These are phyloP conservation scores for Lepilemur ruficaudatus DNA, from an alignment of 2,797 vertebrate genomes.

Conservation along the genomic window DNA sequence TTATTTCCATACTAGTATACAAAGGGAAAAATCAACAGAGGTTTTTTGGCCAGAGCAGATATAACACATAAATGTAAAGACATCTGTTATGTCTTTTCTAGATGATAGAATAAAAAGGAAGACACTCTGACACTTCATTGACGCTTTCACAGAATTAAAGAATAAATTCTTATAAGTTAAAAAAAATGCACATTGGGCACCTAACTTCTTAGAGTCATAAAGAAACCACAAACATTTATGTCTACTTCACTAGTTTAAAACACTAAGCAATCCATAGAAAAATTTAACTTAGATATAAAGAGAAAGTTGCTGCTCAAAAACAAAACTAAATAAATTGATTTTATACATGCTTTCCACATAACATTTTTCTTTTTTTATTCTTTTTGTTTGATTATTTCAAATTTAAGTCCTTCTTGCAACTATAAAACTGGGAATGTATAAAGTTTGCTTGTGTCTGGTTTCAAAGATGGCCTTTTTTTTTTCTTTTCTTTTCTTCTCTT, in stretches of 20 bases:
- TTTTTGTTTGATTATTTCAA: slow-evolving; percentile 41
- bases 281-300: not conserved
- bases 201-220: not conserved
- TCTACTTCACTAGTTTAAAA: not conserved
- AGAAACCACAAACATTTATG: not conserved
- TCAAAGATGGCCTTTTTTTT: slow-evolving; percentile 62
- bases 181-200: not conserved
- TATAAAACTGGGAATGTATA: slow-evolving; percentile 59
- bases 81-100: not conserved
- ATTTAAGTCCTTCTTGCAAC: slow-evolving; percentile 57
- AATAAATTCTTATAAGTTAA: not conserved
- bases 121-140: not conserved
- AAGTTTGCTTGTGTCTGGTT: slow-evolving; percentile 61
- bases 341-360: not conserved
- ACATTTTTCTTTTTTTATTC: not conserved
- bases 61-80: not conserved
- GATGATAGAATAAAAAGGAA: not conserved
- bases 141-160: not conserved
- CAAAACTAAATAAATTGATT: not conserved
- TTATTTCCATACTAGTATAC: not conserved
- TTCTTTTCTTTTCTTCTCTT: not conserved
- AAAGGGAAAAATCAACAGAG: not conserved
- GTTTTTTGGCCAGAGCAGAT: not conserved
- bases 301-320: not conserved
- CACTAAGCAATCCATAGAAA: not conserved